These are phyloP conservation scores for Poeciliopsis retropinna DNA, from an alignment of 2,113 vertebrate genomes.

Conservation along the genomic window DNA sequence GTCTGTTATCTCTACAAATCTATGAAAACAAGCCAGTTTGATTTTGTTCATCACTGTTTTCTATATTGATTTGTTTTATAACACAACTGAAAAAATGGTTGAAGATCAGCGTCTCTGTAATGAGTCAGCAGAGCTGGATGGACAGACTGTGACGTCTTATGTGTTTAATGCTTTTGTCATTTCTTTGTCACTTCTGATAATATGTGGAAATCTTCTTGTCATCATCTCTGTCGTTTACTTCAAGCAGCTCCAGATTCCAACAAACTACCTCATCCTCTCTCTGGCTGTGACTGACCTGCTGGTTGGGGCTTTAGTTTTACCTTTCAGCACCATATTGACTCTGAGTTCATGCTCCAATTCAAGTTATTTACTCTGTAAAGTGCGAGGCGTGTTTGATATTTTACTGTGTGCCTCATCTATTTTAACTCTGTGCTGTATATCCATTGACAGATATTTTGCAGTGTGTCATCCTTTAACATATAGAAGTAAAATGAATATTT, in stretches of 20 bases:
- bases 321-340: not conserved
- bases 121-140: not conserved
- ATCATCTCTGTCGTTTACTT: conserved; percentile 24
- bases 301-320: conserved; percentile 11
- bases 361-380: not conserved
- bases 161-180: not conserved
- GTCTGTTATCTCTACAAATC: not conserved
- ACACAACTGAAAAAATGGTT: not conserved
- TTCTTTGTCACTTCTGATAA: not conserved
- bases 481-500: conserved; percentile 2
- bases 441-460: conserved; percentile 28
- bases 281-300: conserved; percentile 16
- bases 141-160: not conserved
- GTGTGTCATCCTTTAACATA: conserved; percentile 17
- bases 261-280: conserved; percentile 16
- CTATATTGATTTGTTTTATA: not conserved
- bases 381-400: no score
- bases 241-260: conserved; percentile 21
- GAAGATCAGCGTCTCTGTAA: not conserved
- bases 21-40: not conserved
- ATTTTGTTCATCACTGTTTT: no score
- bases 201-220: conserved; percentile 24
- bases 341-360: no score
- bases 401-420: no score
- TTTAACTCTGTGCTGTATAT: no score